A percentile compares a stretch with the other conserved stretches of the same genome.
These are phyloP conservation scores for Choristoneura rosaceana DNA, from an alignment of 2,888 invertebrate species.

Conservation along the genomic window DNA sequence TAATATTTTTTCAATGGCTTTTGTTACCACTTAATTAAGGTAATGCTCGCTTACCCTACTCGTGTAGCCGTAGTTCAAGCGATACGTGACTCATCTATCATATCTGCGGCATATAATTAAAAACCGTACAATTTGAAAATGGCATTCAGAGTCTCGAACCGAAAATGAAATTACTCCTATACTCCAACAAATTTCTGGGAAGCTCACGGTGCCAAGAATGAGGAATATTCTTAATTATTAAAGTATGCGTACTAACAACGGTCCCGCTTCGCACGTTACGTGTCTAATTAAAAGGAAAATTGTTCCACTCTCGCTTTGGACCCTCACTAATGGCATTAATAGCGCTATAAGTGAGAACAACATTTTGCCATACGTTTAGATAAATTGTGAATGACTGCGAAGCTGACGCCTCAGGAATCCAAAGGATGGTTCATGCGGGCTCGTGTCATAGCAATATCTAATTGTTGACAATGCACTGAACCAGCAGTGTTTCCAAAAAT, in stretches of 20 bases:
- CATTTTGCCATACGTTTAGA: conserved; percentile 24
- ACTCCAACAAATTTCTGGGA: neutral
- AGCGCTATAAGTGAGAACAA: conserved; percentile 28
- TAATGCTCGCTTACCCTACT: neutral
- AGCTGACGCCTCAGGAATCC: neutral
- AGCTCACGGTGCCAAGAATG: conserved; percentile 16
- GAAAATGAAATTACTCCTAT: conserved; percentile 2
- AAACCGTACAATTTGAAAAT: neutral
- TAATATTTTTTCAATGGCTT: too few relatives aligned
- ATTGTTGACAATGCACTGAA: too few relatives aligned
- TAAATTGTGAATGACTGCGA: conserved; percentile 23
- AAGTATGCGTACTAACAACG: conserved; percentile 38
- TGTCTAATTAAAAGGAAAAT: conserved; percentile 41
- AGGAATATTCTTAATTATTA: conserved; percentile 38
- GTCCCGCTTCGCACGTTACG: conserved; percentile 39
- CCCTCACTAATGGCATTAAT: conserved; percentile 39
- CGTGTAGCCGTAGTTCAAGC: neutral
- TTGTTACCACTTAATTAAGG: neutral
- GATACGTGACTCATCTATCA: neutral
- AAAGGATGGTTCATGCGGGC: too few relatives aligned
- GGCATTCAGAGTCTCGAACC: neutral
- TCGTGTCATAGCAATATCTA: too few relatives aligned
- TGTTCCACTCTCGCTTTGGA: conserved; percentile 34
- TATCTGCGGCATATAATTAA: neutral
- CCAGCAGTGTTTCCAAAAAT: too few relatives aligned